Percentiles rank a stretch among this genome's conserved stretches.
Evolutionary conservation across 2,113 vertebrate species (phyloP).

Genomic region (Tonatia bakeri): DNA sequence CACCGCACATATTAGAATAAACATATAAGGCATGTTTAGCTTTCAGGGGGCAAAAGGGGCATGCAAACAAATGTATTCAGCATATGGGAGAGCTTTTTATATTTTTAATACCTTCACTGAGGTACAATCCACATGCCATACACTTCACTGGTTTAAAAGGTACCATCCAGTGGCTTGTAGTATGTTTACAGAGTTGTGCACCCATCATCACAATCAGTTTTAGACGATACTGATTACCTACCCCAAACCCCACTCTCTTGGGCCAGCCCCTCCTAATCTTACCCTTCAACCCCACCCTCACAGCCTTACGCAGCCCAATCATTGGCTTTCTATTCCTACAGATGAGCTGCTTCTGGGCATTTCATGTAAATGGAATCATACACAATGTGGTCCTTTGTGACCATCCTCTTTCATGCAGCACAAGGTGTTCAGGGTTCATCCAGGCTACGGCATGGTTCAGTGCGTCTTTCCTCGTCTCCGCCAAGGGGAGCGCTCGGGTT

Average conservation of each 20-base stretch:
- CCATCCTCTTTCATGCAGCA: neutral
- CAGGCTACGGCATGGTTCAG: fast-evolving
- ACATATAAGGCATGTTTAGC: neutral
- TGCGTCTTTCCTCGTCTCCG: neutral
- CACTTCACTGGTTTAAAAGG: neutral
- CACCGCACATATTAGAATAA: neutral
- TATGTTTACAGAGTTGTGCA: neutral
- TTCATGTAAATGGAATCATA: neutral
- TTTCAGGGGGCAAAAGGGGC: neutral
- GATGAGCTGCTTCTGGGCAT: neutral
- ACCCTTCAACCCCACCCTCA: neutral
- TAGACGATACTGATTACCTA: neutral
- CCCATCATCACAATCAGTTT: neutral
- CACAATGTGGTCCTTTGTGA: neutral
- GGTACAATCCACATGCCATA: neutral
- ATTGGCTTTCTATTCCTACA: neutral
- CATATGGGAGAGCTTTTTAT: neutral
- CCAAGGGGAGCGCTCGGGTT: neutral
- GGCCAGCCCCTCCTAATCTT: no score
- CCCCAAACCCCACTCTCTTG: neutral
- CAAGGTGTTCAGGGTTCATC: neutral
- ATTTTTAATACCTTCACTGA: neutral
- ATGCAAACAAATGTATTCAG: neutral
- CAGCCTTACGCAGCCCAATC: neutral
- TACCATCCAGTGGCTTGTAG: neutral